Evolutionary conservation across 2,113 vertebrate genomes (phyloP).

Genomic region (Leucopsar rothschildi): DNA sequence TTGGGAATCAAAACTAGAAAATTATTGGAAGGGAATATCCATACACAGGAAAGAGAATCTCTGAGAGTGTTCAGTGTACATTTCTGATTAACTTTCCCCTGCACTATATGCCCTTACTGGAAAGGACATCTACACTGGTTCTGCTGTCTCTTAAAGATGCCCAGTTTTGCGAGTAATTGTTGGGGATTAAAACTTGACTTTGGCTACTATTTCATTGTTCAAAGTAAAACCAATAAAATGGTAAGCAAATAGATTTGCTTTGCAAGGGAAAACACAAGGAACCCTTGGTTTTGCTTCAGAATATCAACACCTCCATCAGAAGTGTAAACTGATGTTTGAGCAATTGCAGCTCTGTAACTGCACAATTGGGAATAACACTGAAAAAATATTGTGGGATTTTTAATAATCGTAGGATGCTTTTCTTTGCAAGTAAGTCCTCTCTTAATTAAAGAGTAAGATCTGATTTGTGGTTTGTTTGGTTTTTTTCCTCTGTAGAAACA

Average conservation of each 20-base stretch:
- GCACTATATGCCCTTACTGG: background rate
- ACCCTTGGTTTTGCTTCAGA: background rate
- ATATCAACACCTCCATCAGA: background rate
- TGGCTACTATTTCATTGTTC: background rate
- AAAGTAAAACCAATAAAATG: background rate
- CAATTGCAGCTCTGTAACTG: background rate
- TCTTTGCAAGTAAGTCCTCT: background rate
- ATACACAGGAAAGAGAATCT: background rate
- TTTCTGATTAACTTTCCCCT: background rate
- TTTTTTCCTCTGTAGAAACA: slow-evolving; percentile 83
- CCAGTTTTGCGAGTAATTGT: background rate
- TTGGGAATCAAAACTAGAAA: background rate
- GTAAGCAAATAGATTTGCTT: background rate
- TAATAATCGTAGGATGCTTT: background rate
- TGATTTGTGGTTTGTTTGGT: slow-evolving; percentile 31
- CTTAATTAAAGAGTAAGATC: background rate
- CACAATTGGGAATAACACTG: background rate
- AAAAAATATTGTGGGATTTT: background rate
- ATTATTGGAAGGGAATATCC: background rate
- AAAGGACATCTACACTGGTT: background rate
- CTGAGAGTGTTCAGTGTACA: rapidly evolving
- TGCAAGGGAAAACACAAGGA: background rate
- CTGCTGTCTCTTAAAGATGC: background rate
- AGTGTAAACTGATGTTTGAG: background rate
- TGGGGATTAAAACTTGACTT: background rate